Evolutionary conservation across 2,113 vertebrate genomes (phyloP).

Genomic region (Montifringilla adamsi): DNA sequence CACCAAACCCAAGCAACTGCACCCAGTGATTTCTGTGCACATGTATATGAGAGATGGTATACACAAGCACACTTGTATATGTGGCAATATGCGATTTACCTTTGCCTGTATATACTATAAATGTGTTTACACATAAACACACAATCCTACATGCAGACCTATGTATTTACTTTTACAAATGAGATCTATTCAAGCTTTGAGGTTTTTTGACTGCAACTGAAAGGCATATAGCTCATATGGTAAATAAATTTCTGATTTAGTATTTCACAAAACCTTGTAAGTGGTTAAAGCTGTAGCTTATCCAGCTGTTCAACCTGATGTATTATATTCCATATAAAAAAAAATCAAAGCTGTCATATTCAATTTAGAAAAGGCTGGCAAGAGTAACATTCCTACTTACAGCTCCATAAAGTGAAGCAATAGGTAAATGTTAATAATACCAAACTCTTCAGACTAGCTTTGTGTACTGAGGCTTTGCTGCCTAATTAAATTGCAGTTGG

Average conservation of each 20-base stretch:
- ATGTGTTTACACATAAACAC: not conserved
- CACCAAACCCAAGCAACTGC: not conserved
- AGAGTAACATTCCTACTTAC: not conserved
- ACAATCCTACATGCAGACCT: accelerated
- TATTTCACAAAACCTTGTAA: not conserved
- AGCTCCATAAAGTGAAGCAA: not conserved
- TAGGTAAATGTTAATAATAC: not conserved
- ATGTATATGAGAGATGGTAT: not conserved
- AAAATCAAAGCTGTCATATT: not conserved
- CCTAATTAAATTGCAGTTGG: not conserved
- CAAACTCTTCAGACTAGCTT: not conserved
- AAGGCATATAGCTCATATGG: not conserved
- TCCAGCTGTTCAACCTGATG: not conserved
- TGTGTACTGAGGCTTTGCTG: not conserved
- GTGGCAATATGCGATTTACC: accelerated
- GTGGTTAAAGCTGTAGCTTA: not conserved
- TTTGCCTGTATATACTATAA: too few species aligned
- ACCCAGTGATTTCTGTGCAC: not conserved
- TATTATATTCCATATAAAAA: not conserved
- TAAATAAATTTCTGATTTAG: not conserved
- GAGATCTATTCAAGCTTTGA: not conserved
- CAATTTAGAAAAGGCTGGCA: not conserved
- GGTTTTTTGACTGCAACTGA: not conserved
- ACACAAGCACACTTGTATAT: accelerated
- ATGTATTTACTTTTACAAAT: not conserved